A percentile compares a stretch with the other conserved stretches of the same genome.
Conservation (phyloP, 2,797 vertebrate genomes). For the Catostomus latipinnis region DNA sequence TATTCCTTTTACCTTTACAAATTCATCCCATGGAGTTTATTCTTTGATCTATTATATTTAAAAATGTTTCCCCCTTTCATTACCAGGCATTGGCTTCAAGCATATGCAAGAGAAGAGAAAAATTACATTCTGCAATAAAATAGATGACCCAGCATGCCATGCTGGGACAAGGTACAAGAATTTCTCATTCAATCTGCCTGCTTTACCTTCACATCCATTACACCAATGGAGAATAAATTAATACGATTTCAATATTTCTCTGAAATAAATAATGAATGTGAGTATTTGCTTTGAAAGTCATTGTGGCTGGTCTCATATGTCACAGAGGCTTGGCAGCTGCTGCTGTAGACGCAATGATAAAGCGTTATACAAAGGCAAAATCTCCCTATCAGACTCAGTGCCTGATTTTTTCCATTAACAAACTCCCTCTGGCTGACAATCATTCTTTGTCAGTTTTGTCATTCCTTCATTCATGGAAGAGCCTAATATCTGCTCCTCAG, state of each 20-base stretch:
- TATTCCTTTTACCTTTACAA: background rate
- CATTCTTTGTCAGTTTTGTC: conserved; percentile 70
- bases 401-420: conserved; percentile 42
- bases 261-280: conserved; percentile 43
- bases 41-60: conserved; percentile 34
- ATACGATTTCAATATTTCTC: conserved; percentile 45
- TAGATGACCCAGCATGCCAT: conserved; percentile 27
- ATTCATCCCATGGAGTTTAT: conserved; percentile 12
- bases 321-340: conserved; percentile 27
- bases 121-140: conserved; percentile 1
- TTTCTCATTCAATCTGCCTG: conserved; percentile 42
- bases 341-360: conserved; percentile 25
- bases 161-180: conserved; percentile 25
- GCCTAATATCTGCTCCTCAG: conserved; percentile 55
- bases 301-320: conserved; percentile 32
- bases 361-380: conserved; percentile 34
- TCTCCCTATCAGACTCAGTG: conserved; percentile 25
- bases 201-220: conserved; percentile 35
- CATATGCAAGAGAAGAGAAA: conserved; percentile 31
- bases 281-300: conserved; percentile 43
- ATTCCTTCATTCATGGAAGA: conserved; percentile 67
- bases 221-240: conserved; percentile 32
- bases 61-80: background rate
- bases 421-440: conserved; percentile 68
- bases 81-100: background rate